phyloP scores from a whole-genome alignment of 2,797 vertebrate species.

The Eptatretus atami region DNA sequence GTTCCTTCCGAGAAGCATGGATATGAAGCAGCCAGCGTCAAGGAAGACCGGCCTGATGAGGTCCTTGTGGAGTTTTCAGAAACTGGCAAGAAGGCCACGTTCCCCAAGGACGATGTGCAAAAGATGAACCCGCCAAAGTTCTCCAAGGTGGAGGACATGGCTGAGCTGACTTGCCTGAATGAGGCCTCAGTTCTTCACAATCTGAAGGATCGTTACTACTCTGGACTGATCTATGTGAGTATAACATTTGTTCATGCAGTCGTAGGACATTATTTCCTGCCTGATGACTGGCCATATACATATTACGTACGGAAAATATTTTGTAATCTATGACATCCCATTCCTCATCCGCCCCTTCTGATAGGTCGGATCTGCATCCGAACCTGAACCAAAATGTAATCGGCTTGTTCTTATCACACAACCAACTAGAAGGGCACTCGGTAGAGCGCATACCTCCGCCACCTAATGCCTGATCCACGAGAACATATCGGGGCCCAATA shows the following conservation, averaged over 20 bases:
- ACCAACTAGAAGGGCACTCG: too few species aligned
- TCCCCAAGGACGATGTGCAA: constrained; percentile 52
- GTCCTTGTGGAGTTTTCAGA: constrained; percentile 56
- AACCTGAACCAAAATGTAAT: too few species aligned
- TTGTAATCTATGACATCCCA: too few species aligned
- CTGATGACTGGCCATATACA: too few species aligned
- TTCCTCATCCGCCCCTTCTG: too few species aligned
- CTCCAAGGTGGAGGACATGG: constrained; percentile 78
- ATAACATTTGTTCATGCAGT: neutral
- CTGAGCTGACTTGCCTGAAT: constrained; percentile 63
- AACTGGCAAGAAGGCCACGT: constrained; percentile 26
- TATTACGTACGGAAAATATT: too few species aligned
- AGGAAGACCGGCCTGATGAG: constrained; percentile 42
- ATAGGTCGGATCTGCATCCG: too few species aligned
- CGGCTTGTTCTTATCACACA: too few species aligned
- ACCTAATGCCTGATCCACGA: too few species aligned
- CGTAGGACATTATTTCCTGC: too few species aligned
- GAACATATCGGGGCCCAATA: too few species aligned
- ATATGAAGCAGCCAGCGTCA: constrained; percentile 68
- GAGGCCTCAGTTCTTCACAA: constrained; percentile 69
- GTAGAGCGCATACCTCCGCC: too few species aligned
- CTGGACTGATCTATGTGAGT: constrained; percentile 66
- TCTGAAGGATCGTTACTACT: constrained; percentile 56
- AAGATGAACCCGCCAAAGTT: constrained; percentile 74
- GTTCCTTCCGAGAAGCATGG: constrained; percentile 68